A percentile compares a stretch with the other conserved stretches of the same genome.
These are phyloP conservation scores for Crematogaster levior DNA, from an alignment of 2,888 invertebrate genomes.

Conservation along the genomic window DNA sequence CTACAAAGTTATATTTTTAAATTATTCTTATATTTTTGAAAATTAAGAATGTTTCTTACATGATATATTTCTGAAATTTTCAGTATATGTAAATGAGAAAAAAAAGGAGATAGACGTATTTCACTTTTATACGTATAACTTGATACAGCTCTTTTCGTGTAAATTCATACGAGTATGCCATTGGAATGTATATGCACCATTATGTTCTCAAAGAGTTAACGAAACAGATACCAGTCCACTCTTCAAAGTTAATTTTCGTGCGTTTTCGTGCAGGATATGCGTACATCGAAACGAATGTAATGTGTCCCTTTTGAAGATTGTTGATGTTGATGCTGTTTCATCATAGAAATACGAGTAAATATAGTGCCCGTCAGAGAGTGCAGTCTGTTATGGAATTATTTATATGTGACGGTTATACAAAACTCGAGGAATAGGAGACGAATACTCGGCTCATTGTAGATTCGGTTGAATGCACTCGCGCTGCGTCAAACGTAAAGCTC, in stretches of 20 bases:
- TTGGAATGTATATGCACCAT: neutral
- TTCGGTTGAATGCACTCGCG: neutral
- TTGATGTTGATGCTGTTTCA: neutral
- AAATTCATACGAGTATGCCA: neutral
- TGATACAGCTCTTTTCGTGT: neutral
- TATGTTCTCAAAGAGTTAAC: neutral
- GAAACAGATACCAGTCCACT: neutral
- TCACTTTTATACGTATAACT: neutral
- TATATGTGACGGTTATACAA: neutral
- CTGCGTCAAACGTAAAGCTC: neutral
- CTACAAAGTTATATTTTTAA: neutral
- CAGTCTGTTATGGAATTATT: slow-evolving; percentile 20
- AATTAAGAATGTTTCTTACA: neutral
- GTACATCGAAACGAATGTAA: neutral
- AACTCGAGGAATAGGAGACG: neutral
- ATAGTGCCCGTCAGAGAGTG: neutral
- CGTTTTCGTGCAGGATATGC: neutral
- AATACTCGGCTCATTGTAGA: neutral
- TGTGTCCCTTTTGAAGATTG: slow-evolving; percentile 4
- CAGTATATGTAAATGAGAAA: neutral
- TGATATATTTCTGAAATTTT: neutral
- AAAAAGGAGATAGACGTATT: neutral
- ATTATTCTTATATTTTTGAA: neutral
- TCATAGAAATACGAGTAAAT: neutral
- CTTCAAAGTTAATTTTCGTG: slow-evolving; percentile 8